Percentiles rank a stretch among this genome's conserved stretches.
phyloP scores from a whole-genome alignment of 2,113 vertebrate species.

The Plotosus lineatus region DNA sequence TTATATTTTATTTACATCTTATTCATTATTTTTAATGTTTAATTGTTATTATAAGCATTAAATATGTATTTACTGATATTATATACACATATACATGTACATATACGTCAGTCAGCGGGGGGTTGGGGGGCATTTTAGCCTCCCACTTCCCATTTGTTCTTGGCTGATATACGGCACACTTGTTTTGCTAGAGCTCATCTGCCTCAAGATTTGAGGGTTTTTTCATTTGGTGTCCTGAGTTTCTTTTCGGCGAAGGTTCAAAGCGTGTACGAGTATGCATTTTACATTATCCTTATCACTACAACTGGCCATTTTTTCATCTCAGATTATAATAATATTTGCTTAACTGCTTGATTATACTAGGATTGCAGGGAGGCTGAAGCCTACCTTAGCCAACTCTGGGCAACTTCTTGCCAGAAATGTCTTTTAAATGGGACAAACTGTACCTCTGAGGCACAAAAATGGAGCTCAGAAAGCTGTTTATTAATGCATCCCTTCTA shows the following conservation, averaged over 20 bases:
- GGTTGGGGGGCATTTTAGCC: too few relatives aligned
- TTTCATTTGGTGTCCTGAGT: neutral
- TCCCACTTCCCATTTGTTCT: neutral
- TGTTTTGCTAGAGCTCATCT: neutral
- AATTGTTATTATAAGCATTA: too few relatives aligned
- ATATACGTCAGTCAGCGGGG: too few relatives aligned
- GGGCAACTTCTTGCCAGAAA: neutral
- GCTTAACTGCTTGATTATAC: too few relatives aligned
- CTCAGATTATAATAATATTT: neutral
- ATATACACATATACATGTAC: too few relatives aligned
- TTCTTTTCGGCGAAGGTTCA: neutral
- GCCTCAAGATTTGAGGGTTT: neutral
- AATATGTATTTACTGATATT: too few relatives aligned
- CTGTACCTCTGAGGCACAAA: neutral
- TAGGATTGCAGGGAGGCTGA: too few relatives aligned
- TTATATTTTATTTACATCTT: too few relatives aligned
- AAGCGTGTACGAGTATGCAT: neutral
- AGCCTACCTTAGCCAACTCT: too few relatives aligned
- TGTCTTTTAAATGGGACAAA: neutral
- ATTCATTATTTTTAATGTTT: too few relatives aligned
- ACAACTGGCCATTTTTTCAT: neutral
- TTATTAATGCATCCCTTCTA: too few relatives aligned
- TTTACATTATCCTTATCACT: neutral
- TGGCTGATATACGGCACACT: neutral
- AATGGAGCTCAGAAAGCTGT: slow-evolving; percentile 4